These are phyloP conservation scores for Amphibalanus amphitrite DNA, from an alignment of 1,140 invertebrate genomes.

Conservation along the genomic window DNA sequence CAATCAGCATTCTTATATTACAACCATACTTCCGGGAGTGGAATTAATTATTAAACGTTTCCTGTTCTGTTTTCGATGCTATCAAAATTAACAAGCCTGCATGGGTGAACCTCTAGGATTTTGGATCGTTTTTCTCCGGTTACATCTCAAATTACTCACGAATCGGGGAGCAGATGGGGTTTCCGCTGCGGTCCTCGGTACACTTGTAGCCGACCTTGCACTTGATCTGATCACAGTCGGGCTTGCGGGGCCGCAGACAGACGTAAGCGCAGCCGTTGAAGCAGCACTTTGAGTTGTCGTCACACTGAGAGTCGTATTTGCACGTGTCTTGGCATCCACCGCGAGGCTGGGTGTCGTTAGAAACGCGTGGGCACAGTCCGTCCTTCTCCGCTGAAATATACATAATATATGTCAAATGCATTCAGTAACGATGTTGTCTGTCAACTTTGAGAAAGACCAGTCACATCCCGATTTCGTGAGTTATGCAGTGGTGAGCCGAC, in stretches of 20 bases:
- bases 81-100: no score
- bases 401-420: no score
- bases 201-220: background rate
- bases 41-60: no score
- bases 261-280: background rate
- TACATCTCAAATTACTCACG: background rate
- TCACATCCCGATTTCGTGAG: no score
- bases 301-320: background rate
- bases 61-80: no score
- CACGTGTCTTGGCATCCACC: background rate
- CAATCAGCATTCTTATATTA: no score
- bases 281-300: background rate
- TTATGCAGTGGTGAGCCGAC: no score
- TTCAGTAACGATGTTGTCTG: no score
- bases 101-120: no score
- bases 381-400: background rate
- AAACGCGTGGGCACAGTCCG: background rate
- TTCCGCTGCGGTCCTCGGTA: background rate
- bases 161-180: background rate
- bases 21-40: no score
- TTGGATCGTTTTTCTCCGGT: no score
- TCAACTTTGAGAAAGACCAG: no score
- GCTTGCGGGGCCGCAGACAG: background rate
- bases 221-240: background rate
- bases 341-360: background rate